Conservation (phyloP, 2,888 invertebrate genomes). For the Eledona agricola region DNA sequence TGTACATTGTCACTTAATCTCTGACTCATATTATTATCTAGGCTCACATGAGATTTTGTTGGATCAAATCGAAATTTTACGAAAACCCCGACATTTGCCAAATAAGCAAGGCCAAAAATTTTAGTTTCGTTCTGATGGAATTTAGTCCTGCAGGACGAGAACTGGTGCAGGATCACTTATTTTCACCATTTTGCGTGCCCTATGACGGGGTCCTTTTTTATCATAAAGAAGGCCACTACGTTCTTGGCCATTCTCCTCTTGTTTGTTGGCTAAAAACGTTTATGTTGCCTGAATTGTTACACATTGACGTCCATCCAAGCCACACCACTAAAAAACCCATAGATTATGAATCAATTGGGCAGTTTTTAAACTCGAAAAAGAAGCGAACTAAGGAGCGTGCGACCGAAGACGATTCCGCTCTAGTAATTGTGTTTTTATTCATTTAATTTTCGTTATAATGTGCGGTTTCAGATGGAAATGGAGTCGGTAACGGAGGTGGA, state of each 20-base stretch:
- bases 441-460: constrained; percentile 4
- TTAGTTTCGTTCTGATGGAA: constrained; percentile 64
- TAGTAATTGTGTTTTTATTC: constrained; percentile 7
- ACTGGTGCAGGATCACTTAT: constrained; percentile 63
- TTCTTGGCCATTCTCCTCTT: constrained; percentile 79
- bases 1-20: too few species aligned
- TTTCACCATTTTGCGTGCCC: constrained; percentile 55
- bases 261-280: constrained; percentile 92
- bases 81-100: constrained; percentile 67
- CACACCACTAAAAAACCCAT: constrained; percentile 63
- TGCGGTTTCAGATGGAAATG: constrained; percentile 26
- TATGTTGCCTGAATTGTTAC: constrained; percentile 85
- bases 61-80: constrained; percentile 77
- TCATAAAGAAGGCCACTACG: constrained; percentile 82
- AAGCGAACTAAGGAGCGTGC: constrained; percentile 2
- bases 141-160: constrained; percentile 63
- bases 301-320: constrained; percentile 59
- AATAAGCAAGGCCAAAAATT: constrained; percentile 60
- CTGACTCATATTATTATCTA: constrained; percentile 62
- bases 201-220: constrained; percentile 93
- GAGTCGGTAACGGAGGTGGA: constrained; percentile 8
- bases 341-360: constrained; percentile 64
- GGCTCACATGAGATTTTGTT: constrained; percentile 86
- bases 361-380: constrained; percentile 54
- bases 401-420: background rate